Base-by-base conservation (phyloP, 1,140 invertebrate species). In the Lycorma delicatula region DNA sequence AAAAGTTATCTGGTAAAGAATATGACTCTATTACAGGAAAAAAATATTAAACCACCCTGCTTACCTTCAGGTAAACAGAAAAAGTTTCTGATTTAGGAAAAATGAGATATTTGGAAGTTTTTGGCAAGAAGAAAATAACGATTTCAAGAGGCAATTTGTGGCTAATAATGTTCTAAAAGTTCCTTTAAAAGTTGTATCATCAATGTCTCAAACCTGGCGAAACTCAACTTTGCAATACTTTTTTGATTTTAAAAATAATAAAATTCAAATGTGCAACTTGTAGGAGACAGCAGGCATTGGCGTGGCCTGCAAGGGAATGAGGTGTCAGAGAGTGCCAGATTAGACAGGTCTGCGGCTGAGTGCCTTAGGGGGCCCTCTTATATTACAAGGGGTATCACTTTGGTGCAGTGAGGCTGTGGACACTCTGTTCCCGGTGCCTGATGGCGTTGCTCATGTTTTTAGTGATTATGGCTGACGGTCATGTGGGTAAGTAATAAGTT, bases 191-290 rank as follows among this genome's bases (percentile, higher is more conserved):
- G 26, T 36, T 13, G 18, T 51, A 20, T n/a, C 16, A 28, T 31
- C 31, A 44, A 16, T 44, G 18, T 16, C 18, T 38, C 11, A 22
- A 52, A 26, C 49, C 20, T 13, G 26, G 31, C 25, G 36, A 58
- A 58, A 16, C 13, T 26, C 22, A 28, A 51, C 18, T 22, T n/a
- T 16, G n/a, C 46, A 34, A 27, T 36, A 58, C 25, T 51, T 28
- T n/a, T 51, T 51, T 49, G 38, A 51, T 25, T 53, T 49, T 34
- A 20, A 51, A 51, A 38, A 38, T n/a, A 52, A 51, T 13, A 50
- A 28, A 28, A 31, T 51, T 23, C 12, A 23, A 25, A 36, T 59
- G 16, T 59, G 57, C 26, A 59, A 59, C n/a, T n/a, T n/a, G n/a
- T n/a, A n/a, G n/a, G n/a, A n/a, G n/a, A n/a, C n/a, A n/a, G n/a